These are phyloP conservation scores for Silurus meridionalis DNA, from an alignment of 2,113 vertebrate species.

Conservation along the genomic window DNA sequence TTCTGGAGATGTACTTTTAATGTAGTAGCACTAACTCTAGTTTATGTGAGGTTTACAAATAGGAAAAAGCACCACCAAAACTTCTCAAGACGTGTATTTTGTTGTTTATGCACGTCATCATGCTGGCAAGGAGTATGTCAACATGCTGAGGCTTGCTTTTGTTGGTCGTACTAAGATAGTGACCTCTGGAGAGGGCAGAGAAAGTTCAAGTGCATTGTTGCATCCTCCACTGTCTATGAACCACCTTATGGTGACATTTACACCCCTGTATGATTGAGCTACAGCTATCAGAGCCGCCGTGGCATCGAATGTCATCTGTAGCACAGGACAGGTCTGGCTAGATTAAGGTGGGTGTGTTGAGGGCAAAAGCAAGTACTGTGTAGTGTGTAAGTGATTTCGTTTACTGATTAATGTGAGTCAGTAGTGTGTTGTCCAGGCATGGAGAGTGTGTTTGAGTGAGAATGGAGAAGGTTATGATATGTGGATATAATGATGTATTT, in stretches of 20 bases:
- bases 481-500: constrained; percentile 24
- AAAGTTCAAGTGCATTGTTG: constrained; percentile 42
- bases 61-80: too few relatives aligned
- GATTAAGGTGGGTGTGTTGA: constrained; percentile 14
- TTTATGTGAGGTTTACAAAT: too few relatives aligned
- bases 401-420: neutral
- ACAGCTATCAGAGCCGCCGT: neutral
- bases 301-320: constrained; percentile 35
- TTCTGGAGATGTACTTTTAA: too few relatives aligned
- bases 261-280: constrained; percentile 37
- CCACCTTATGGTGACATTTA: constrained; percentile 47
- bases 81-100: too few relatives aligned
- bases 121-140: neutral
- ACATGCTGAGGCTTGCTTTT: neutral
- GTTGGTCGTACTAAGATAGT: neutral
- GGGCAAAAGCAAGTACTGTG: neutral
- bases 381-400: constrained; percentile 14
- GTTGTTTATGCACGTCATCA: neutral
- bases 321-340: constrained; percentile 22
- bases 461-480: constrained; percentile 35
- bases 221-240: constrained; percentile 26
- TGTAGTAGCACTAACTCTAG: too few relatives aligned
- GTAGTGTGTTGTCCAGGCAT: neutral
- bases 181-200: constrained; percentile 41
- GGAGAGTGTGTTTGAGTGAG: neutral